Base-by-base conservation (phyloP, 92 coral and sea anemone genomes). In the Galaxea fascicularis region DNA sequence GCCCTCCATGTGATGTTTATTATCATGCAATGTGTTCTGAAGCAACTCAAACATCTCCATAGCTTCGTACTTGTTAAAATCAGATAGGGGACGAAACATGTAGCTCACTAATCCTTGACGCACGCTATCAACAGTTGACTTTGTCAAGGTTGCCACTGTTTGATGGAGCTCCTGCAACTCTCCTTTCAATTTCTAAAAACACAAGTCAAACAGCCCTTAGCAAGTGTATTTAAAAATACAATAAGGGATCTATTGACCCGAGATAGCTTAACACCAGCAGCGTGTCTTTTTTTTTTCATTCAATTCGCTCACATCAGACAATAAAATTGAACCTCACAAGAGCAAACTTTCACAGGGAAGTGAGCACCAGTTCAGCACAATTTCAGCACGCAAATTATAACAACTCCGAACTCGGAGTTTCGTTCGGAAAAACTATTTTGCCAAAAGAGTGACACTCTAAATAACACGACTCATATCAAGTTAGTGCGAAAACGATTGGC, bases 1-100 rank as follows among this genome's bases (percentile, higher is more conserved):
- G 69, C 44, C 24, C 70, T 83, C 59, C 59, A 57, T 73, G 6
- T 73, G 73, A 52, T 83, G 87, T 51, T 83, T 73, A 35, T 60
- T 73, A 62, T 83, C 87, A 30, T 72, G 87, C 10, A 81, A 54
- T 59, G 39, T 74, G 57, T 60, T 73, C 31, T 74, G 74, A 41
- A 83, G 66, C 35, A 46, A 30, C 70, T 72, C 88, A 17, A 84
- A 22, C 82, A 56, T 54, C 73, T 78, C 83, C 83, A 78, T 4
- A 30, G 57, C 83, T 14, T 78, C 73, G 18, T 78, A 78, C 45
- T 78, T 63, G 21, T 78, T 62, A 22, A 62, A 78, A 25, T 78
- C 83, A 21, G 73, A 24, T 21, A 62, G 52, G 30, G 70, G 82
- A 63, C 82, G 54, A 20, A 56, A 76, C 69, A 41, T 41, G 69